Evolutionary conservation across 2,797 vertebrate species (phyloP), one percentile per base, ranked within the genome.

Genomic region (Etheostoma perlongum): DNA sequence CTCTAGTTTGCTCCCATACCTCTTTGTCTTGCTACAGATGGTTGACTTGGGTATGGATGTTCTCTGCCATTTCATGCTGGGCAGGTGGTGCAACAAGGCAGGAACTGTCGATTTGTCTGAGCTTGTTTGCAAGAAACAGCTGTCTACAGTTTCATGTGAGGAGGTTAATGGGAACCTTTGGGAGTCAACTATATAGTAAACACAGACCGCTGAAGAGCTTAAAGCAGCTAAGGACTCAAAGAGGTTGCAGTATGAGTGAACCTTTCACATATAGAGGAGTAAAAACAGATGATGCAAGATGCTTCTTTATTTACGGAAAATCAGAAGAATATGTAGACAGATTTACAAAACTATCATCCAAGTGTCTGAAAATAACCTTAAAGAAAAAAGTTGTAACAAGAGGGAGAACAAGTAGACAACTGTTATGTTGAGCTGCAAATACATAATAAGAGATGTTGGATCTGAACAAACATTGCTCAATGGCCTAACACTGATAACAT

Each of bases 21-120:
- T 59, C 49, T 54, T 53, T 59, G 27, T 55, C n/a, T 55, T 47
- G 40, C 33, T 42, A 64, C 27, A 67, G 27, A 69, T 25, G 55
- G 10, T 65, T 36, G 51, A 72, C 63, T 72, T 42, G 15, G 74
- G 47, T 52, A 27, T 9, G n/a, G 48, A 70, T 76, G 33, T 52
- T 84, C 52, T 76, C 30, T 84, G 46, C 25, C 48, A 58, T 72
- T 71, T 76, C 68, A 67, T 71, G 67, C 67, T 73, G 72, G 44
- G 61, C 54, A 67, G 64, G 60, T 61, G 63, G 63, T 73, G 55
- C 40, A 65, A 61, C 16, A 62, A 36, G 16, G 62, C 54, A 73
- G 52, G 46, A 30, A 47, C 21, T 63, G 82, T 59, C 51, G 14
- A 69, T 83, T 78, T 78, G 52, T 69, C 69, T 52, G 21, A 67